Percentiles rank a stretch among this genome's conserved stretches.
Conservation (phyloP, 2,113 vertebrate species). For the Lycaon pictus region DNA sequence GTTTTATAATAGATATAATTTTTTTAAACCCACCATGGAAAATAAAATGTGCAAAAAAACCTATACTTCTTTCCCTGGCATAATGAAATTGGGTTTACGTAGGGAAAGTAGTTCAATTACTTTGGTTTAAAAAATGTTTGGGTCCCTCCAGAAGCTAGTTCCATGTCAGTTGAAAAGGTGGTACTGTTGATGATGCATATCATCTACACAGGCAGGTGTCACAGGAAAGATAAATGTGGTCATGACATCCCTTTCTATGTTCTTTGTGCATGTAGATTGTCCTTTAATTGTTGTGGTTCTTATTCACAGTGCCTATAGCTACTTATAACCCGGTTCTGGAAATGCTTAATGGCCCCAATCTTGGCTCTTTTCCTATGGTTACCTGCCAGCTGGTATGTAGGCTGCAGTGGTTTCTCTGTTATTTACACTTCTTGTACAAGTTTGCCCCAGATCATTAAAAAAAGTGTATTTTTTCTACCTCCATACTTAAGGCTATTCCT, state of each 20-base stretch:
- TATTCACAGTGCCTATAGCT: neutral
- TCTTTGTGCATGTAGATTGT: neutral
- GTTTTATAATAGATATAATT: neutral
- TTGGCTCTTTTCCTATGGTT: neutral
- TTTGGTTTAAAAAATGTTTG: neutral
- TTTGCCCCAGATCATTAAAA: neutral
- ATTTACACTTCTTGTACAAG: neutral
- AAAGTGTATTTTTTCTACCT: neutral
- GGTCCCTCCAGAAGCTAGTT: neutral
- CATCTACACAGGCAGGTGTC: neutral
- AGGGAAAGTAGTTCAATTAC: neutral
- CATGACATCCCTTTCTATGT: neutral
- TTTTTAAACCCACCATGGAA: neutral
- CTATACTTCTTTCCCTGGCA: neutral
- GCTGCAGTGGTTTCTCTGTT: neutral
- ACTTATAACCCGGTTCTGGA: neutral
- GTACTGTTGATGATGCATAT: neutral
- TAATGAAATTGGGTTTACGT: neutral
- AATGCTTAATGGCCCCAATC: neutral
- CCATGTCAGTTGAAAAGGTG: neutral
- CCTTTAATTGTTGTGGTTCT: neutral
- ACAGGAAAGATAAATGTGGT: neutral
- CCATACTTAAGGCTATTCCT: neutral
- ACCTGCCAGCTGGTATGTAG: neutral
- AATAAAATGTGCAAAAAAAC: neutral